Conservation (phyloP, 1,140 invertebrate genomes). For the Agrilus planipennis region DNA sequence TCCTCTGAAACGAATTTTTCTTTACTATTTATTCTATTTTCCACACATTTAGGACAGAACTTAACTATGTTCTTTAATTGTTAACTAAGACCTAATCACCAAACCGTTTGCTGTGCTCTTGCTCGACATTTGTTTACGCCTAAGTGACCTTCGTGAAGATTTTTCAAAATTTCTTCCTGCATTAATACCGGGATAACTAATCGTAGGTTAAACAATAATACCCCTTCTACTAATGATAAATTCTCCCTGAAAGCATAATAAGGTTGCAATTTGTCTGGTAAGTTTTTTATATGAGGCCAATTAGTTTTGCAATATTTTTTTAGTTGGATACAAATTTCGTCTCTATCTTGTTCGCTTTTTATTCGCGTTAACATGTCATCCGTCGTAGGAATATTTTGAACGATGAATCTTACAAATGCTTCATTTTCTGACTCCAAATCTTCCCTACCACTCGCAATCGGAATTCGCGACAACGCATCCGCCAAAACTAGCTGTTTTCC, state of each 20-base stretch:
- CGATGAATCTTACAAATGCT: neutral
- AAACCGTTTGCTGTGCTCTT: slow-evolving; percentile 13
- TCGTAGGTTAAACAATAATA: slow-evolving; percentile 14
- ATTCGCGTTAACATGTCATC: slow-evolving; percentile 14
- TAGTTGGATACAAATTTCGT: slow-evolving; percentile 12
- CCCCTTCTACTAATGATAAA: slow-evolving; percentile 11
- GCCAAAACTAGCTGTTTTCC: slow-evolving; percentile 26
- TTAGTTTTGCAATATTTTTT: slow-evolving; percentile 10
- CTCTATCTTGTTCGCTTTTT: slow-evolving; percentile 12
- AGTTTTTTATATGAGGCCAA: slow-evolving; percentile 13
- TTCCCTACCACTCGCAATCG: slow-evolving; percentile 3
- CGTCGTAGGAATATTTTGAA: slow-evolving; percentile 4
- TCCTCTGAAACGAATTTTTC: slow-evolving; percentile 17
- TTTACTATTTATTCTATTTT: slow-evolving; percentile 8
- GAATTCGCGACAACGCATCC: slow-evolving; percentile 24
- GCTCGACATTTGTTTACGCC: slow-evolving; percentile 18
- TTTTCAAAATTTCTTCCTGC: slow-evolving; percentile 15
- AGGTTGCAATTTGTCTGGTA: slow-evolving; percentile 2
- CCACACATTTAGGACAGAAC: slow-evolving; percentile 19
- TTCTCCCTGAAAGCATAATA: slow-evolving; percentile 14
- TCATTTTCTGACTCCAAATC: slow-evolving; percentile 8
- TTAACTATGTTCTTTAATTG: slow-evolving; percentile 17
- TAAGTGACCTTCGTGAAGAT: slow-evolving; percentile 19
- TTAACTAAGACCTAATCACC: slow-evolving; percentile 18
- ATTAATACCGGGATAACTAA: slow-evolving; percentile 18